A percentile compares a stretch with the other conserved stretches of the same genome.
Conservation (phyloP, 2,888 invertebrate genomes). For the Pristionchus arcanus region DNA sequence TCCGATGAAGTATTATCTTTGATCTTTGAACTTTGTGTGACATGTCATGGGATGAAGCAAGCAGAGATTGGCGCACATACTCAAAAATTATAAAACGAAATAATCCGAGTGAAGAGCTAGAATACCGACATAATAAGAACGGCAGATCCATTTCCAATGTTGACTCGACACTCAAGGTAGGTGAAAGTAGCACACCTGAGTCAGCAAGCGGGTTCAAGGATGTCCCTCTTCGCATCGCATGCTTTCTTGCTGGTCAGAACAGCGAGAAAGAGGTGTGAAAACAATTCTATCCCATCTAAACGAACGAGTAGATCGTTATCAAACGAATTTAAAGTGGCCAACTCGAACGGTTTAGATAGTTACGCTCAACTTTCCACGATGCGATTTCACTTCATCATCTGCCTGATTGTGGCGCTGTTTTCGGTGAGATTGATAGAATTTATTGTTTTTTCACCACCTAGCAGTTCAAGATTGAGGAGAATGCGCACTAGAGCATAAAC, state of each 20-base stretch:
- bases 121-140: too few species aligned
- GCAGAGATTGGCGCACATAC: too few species aligned
- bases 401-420: not conserved
- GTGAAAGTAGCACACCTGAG: too few species aligned
- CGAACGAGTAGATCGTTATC: not conserved
- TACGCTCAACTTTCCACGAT: not conserved
- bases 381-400: not conserved
- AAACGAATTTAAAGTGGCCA: not conserved
- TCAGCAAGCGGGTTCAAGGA: not conserved
- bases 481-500: too few species aligned
- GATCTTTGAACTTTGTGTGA: not conserved
- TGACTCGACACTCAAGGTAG: not conserved
- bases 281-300: not conserved
- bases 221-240: not conserved
- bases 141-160: not conserved
- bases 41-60: too few species aligned
- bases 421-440: not conserved
- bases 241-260: not conserved
- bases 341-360: too few species aligned
- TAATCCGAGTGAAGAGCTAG: too few species aligned
- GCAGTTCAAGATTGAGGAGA: too few species aligned
- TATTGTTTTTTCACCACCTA: not conserved
- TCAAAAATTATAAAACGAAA: too few species aligned
- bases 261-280: too few species aligned
- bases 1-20: constrained; percentile 8